These are phyloP conservation scores for Eulimnadia texana DNA, from an alignment of 1,140 invertebrate genomes.

Conservation along the genomic window DNA sequence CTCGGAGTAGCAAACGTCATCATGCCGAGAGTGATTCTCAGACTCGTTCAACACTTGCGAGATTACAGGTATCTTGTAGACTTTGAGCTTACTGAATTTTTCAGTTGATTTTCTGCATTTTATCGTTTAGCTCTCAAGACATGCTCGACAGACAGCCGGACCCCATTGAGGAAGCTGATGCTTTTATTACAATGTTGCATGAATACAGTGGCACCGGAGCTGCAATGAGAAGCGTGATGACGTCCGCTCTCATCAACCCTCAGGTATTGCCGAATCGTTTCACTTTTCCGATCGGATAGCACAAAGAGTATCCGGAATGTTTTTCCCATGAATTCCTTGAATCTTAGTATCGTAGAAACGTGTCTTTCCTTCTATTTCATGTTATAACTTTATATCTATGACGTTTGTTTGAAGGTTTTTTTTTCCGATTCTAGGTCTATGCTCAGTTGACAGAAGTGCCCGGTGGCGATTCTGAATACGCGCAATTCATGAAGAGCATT, in stretches of 20 bases:
- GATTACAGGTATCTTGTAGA: conserved; percentile 45
- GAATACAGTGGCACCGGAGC: conserved; percentile 89
- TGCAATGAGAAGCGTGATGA: conserved; percentile 84
- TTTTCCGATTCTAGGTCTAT: conserved; percentile 26
- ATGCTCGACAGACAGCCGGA: conserved; percentile 25
- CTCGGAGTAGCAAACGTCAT: conserved; percentile 82
- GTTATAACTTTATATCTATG: no score
- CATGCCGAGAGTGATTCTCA: conserved; percentile 79
- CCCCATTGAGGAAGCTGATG: conserved; percentile 63
- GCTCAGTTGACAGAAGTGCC: conserved; percentile 27
- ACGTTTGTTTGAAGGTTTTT: no score
- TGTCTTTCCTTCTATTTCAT: no score
- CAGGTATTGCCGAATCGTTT: conserved; percentile 41
- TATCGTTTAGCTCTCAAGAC: conserved; percentile 8
- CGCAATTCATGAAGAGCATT: conserved; percentile 51
- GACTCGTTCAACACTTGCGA: conserved; percentile 77
- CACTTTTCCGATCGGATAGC: not conserved
- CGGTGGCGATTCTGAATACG: conserved; percentile 36
- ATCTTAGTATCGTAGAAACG: not conserved
- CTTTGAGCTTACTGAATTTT: conserved; percentile 11
- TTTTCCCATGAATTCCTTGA: not conserved
- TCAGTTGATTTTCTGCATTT: conserved; percentile 16
- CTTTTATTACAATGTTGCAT: conserved; percentile 73
- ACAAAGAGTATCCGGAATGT: not conserved
- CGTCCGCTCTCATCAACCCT: conserved; percentile 69